Percentiles rank a stretch among this genome's conserved stretches.
Evolutionary conservation across 1,140 invertebrate species (phyloP).

Genomic region (Cepaea nemoralis): DNA sequence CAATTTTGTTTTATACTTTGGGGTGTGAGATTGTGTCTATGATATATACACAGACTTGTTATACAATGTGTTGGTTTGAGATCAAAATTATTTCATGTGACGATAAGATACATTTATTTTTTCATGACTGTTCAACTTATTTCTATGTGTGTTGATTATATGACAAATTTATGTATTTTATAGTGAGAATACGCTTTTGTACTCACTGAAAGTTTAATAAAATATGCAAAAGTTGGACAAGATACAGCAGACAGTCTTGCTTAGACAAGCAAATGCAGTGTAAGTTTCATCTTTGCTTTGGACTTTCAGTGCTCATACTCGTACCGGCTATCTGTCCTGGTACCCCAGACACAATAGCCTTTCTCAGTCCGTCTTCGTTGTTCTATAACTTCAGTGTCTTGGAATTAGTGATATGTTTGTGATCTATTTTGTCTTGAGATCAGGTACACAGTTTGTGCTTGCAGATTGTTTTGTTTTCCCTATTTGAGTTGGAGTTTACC

Average conservation of each 20-base stretch:
- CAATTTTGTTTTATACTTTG: slow-evolving; percentile 22
- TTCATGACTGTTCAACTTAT: slow-evolving; percentile 26
- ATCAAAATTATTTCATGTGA: slow-evolving; percentile 39
- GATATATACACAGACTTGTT: slow-evolving; percentile 32
- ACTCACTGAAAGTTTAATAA: slow-evolving; percentile 39
- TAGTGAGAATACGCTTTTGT: slow-evolving; percentile 41
- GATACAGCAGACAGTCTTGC: slow-evolving; percentile 16
- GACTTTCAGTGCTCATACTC: slow-evolving; percentile 14
- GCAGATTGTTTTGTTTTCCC: not conserved
- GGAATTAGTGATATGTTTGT: not conserved
- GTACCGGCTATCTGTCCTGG: not conserved
- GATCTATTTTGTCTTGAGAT: not conserved
- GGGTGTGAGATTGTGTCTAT: slow-evolving; percentile 17
- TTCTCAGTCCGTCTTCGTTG: slow-evolving; percentile 9
- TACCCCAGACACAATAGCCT: slow-evolving; percentile 21
- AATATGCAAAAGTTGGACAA: slow-evolving; percentile 41
- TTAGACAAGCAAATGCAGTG: not conserved
- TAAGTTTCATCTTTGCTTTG: not conserved
- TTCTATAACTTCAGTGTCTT: not conserved
- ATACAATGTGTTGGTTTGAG: slow-evolving; percentile 37
- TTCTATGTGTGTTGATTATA: slow-evolving; percentile 34
- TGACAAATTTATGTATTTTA: slow-evolving; percentile 38
- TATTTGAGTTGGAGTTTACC: not conserved
- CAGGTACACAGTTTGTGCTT: not conserved
- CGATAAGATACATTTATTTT: slow-evolving; percentile 35